Evolutionary conservation across 2,113 vertebrate genomes (phyloP), one percentile per base, ranked within the genome.

Genomic region (Aviceda subcristata): DNA sequence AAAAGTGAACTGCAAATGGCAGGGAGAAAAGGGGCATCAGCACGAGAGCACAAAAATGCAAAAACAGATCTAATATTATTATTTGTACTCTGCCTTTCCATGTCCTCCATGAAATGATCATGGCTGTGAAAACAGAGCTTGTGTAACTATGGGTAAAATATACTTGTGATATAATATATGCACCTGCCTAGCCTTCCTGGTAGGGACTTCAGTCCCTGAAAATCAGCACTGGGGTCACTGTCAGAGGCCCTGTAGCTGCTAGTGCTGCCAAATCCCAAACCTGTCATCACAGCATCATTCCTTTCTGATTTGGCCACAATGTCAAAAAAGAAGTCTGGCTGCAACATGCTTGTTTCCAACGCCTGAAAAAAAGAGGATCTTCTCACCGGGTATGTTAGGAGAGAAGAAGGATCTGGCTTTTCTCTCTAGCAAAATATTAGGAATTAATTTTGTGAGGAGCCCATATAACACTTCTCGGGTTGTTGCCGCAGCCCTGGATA

Each of bases 1-100:
- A 76, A 73, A 94, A 93, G 77, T 64, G 50, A 91, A 68, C 48
- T 79, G 73, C 34, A 60, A 68, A 80, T 76, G 59, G 29, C 32
- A 62, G 46, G 48, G 62, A 53, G 41, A 79, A 79, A 92, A 73
- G 57, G 46, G 59, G 9, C 45, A 20, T 68, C 20, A 30, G 36
- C 92, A 79, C 2, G 3, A 78, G 64, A 82, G 15, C 62, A 56
- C 23, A 60, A 45, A 81, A 78, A 32, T 21, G 19, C 56, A 82
- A 72, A 82, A 82, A 29, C 38, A 87, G 23, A 76, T 20, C 39
- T 48, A 32, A 76, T 63, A 13, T 66, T 60, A 19, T 79, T 79
- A 32, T 64, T 82, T 5, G 3, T 41, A 24, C 18, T 62, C n/a
- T 75, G 8, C 23, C 63, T 71, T 82, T 68, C 45, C 22, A 19